A percentile compares a stretch with the other conserved stretches of the same genome.
phyloP scores from a whole-genome alignment of 2,888 invertebrate genomes.

The Syrphus vitripennis region DNA sequence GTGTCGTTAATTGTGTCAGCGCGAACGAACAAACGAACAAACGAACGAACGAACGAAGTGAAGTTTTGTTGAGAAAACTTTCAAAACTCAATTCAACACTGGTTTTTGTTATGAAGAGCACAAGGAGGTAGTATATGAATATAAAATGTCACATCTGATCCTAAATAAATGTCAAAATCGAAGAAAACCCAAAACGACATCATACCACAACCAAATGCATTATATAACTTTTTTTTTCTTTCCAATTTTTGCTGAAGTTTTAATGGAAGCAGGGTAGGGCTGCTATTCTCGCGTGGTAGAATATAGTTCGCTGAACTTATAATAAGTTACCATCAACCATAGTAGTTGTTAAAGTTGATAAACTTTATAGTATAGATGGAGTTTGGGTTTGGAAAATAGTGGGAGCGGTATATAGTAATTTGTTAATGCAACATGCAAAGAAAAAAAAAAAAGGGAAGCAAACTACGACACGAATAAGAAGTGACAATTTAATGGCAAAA shows the following conservation, averaged over 20 bases:
- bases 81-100: slow-evolving; percentile 40
- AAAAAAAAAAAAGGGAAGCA: no score
- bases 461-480: slow-evolving; percentile 58
- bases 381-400: not conserved
- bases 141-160: slow-evolving; percentile 53
- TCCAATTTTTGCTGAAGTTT: no score
- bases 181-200: slow-evolving; percentile 4
- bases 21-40: no score
- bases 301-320: slow-evolving; percentile 7
- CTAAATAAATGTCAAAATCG: slow-evolving; percentile 29
- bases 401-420: slow-evolving; percentile 59
- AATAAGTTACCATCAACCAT: not conserved
- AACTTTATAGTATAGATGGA: slow-evolving; percentile 24
- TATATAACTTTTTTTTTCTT: not conserved
- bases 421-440: slow-evolving; percentile 62
- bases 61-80: slow-evolving; percentile 60
- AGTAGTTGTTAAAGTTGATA: slow-evolving; percentile 9
- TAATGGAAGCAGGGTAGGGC: slow-evolving; percentile 5
- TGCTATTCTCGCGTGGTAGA: not conserved
- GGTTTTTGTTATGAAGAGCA: not conserved
- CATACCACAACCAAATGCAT: not conserved
- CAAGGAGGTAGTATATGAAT: not conserved
- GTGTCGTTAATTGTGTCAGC: slow-evolving; percentile 66
- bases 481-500: slow-evolving; percentile 37
- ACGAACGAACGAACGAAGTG: no score